Percentiles rank a stretch among this genome's conserved stretches.
phyloP scores from a whole-genome alignment of 2,888 invertebrate species.

The Hoplodrina blanda region DNA sequence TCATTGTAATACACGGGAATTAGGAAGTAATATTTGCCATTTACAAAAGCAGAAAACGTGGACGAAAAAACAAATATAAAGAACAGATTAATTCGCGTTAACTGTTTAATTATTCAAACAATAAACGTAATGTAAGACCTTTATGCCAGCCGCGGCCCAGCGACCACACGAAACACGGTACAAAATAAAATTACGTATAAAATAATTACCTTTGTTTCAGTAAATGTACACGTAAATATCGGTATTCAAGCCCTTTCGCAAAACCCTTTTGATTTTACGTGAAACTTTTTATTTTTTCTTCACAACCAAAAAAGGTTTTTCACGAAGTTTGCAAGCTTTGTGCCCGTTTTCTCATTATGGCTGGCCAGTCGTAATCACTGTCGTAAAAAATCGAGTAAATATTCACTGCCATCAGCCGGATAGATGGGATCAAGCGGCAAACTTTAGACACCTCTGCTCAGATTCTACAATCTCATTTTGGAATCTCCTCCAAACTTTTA shows the following conservation, averaged over 20 bases:
- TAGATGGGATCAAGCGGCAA: conserved; percentile 60
- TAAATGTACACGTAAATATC: conserved; percentile 57
- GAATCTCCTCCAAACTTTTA: conserved; percentile 62
- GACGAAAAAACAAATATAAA: conserved; percentile 52
- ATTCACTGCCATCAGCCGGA: conserved; percentile 56
- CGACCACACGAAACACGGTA: conserved; percentile 39
- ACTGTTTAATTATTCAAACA: conserved; percentile 61
- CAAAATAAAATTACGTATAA: conserved; percentile 54
- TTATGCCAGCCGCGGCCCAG: conserved; percentile 35
- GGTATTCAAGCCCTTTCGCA: conserved; percentile 34
- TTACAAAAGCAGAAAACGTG: conserved; percentile 10
- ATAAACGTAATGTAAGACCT: conserved; percentile 52
- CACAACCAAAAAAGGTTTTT: conserved; percentile 47
- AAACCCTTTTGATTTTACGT: conserved; percentile 48
- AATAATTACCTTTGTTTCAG: conserved; percentile 54
- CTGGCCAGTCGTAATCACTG: conserved; percentile 47
- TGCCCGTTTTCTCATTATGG: conserved; percentile 57
- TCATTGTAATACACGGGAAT: conserved; percentile 8
- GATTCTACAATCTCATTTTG: conserved; percentile 69
- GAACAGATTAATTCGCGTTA: conserved; percentile 50
- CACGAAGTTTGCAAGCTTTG: conserved; percentile 49
- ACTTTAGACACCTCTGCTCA: conserved; percentile 64
- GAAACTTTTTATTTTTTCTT: conserved; percentile 39
- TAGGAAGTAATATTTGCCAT: conserved; percentile 23
- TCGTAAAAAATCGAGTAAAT: conserved; percentile 67